Evolutionary conservation across 2,797 vertebrate genomes (phyloP).

Genomic region (Enteromius paludinosus): DNA sequence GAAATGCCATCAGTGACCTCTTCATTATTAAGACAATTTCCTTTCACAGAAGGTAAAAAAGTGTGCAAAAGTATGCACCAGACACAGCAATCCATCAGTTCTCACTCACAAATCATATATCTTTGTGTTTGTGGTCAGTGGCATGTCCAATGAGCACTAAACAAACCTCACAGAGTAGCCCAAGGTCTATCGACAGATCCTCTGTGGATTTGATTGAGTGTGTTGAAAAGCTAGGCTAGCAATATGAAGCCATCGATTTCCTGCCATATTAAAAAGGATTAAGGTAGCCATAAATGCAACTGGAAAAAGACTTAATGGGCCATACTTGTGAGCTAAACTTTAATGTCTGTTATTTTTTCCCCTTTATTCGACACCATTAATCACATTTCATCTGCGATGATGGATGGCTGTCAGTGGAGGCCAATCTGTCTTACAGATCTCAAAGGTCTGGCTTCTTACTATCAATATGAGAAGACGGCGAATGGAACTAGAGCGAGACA

Average conservation of each 20-base stretch:
- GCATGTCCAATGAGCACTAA: constrained; percentile 56
- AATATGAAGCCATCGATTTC: constrained; percentile 81
- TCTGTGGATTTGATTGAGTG: constrained; percentile 79
- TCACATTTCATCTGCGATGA: constrained; percentile 75
- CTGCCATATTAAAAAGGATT: constrained; percentile 85
- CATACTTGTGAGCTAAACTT: constrained; percentile 78
- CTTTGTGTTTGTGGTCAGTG: constrained; percentile 54
- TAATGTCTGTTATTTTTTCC: constrained; percentile 79
- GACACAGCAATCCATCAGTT: constrained; percentile 40
- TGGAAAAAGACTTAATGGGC: constrained; percentile 80
- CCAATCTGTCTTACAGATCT: constrained; percentile 63
- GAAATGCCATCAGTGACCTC: constrained; percentile 8
- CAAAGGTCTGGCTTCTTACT: constrained; percentile 52
- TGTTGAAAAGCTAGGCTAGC: constrained; percentile 77
- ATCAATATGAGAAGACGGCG: constrained; percentile 43
- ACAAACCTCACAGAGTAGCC: constrained; percentile 71
- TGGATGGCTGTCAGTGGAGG: constrained; percentile 70
- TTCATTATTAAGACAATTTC: constrained; percentile 13
- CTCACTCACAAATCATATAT: constrained; percentile 51
- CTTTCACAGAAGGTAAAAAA: constrained; percentile 14
- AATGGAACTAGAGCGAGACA: constrained; percentile 47
- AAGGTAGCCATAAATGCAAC: constrained; percentile 82
- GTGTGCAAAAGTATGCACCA: background rate
- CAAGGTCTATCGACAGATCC: constrained; percentile 65
- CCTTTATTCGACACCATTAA: constrained; percentile 69